Base-by-base conservation (phyloP, 2,113 vertebrate genomes). In the Neogobius melanostomus region DNA sequence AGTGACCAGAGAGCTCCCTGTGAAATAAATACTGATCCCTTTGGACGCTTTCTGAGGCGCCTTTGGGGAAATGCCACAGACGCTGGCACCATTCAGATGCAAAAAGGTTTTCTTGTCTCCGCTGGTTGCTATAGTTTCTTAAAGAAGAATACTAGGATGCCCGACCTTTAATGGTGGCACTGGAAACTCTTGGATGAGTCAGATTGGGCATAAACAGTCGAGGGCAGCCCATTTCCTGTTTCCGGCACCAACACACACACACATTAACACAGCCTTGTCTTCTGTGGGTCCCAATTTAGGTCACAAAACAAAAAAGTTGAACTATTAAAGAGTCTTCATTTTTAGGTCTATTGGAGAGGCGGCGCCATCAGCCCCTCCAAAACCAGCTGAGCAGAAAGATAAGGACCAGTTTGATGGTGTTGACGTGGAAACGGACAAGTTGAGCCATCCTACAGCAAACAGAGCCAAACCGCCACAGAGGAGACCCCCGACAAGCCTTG, bases 381-480 rank as follows among this genome's bases (percentile, higher is more conserved):
- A 91, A 74, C 74, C 60, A 9, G 50, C 52, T 0, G 89, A 88
- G 17, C 81, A 84, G 8, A 87, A 84, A 43, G 75, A 83, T 7
- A 8, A 8, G 0, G 83, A 91, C 14, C 74, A 89, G 57, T 93
- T 94, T 74, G 91, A 93, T 7, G 85, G 82, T 7, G 12, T 93
- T 36, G 88, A 91, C 1, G 79, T 91, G 57, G 75, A 77, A 43
- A 80, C 86, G n/a, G 85, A 86, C 28, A 93, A 92, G 82, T 85
- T 93, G 63, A 92, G 11, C 69, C 93, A 93, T 69, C 93, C 91
- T 5, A 94, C 93, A 10, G 92, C 90, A 44, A 89, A 89, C 85
- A 83, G 93, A 82, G 93, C 91, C 60, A 94, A 93, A 72, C 92
- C 91, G 6, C 93, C 92, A 0, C 85, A 89, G 46, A 90, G 92